Base-by-base conservation (phyloP, 2,113 vertebrate genomes). In the Ophthalmolycus amberensis region DNA sequence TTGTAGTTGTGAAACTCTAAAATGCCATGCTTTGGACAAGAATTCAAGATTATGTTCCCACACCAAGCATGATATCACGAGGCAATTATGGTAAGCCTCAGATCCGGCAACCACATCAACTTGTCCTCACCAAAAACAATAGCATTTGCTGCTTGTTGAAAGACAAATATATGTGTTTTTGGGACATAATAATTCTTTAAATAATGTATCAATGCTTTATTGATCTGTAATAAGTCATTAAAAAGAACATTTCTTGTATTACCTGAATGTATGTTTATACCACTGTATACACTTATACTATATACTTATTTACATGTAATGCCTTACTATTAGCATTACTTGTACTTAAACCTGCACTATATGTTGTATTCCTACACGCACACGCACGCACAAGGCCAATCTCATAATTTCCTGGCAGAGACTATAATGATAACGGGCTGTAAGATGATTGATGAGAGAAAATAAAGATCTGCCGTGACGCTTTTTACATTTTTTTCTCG, bases 1-100 rank as follows among this genome's bases (percentile, higher is more conserved):
- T 73, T 80, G 70, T 72, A n/a, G 0, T 40, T 66, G 48, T 56
- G 52, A 40, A 77, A 54, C 20, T 77, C 3, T 58, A 60, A 83
- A 86, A 77, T 59, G 34, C 12, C 60, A 62, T 40, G 20, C 65
- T 79, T 65, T 82, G 63, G 58, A 77, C 44, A n/a, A 54, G 56
- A 80, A 83, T 67, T 8, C 37, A 62, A 71, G 48, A 68, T 80
- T 50, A 52, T 75, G 46, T 73, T 77, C 40, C 37, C 20, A 54
- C 52, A 0, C 37, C 62, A 50, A 50, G 40, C 54, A 80, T 75
- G 63, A 54, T 4, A 71, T 72, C 46, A 63, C 12, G 20, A 62
- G 59, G 44, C 44, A 44, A 16, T 67, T 75, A 12, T 22, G 32
- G 64, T 48, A 38, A 0, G 9, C n/a, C 74, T 66, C 11, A 46